Evolutionary conservation across 64 coral and sea anemone species (phyloP).

Genomic region (Stylophora pistillata): DNA sequence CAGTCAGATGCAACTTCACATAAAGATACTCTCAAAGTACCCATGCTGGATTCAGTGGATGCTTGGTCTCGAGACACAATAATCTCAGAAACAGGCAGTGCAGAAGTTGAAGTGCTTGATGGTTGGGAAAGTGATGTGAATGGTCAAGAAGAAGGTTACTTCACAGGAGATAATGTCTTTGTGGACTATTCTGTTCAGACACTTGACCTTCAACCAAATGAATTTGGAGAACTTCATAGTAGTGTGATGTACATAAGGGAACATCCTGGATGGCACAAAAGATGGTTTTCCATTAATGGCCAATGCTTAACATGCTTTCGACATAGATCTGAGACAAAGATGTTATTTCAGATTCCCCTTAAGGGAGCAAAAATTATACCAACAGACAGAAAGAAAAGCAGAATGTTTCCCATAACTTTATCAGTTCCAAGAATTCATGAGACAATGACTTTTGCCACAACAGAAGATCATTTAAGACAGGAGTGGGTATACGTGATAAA

Average conservation of each 20-base stretch:
- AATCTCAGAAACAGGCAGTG: slow-evolving; percentile 56
- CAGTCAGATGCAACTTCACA: slow-evolving; percentile 35
- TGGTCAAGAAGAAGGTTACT: slow-evolving; percentile 80
- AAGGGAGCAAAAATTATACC: slow-evolving; percentile 70
- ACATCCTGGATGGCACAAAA: slow-evolving; percentile 88
- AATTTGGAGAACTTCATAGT: slow-evolving; percentile 68
- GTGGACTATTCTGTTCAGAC: slow-evolving; percentile 58
- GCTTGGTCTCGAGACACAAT: slow-evolving; percentile 73
- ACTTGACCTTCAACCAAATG: slow-evolving; percentile 76
- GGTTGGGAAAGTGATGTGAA: slow-evolving; percentile 69
- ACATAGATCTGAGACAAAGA: slow-evolving; percentile 76
- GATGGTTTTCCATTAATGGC: slow-evolving; percentile 81
- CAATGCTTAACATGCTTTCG: slow-evolving; percentile 82
- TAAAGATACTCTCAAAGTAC: slow-evolving; percentile 43
- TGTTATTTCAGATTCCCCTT: slow-evolving; percentile 90
- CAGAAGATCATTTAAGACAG: slow-evolving; percentile 66
- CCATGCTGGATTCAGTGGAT: slow-evolving; percentile 59
- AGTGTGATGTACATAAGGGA: slow-evolving; percentile 81
- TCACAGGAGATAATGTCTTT: slow-evolving; percentile 80
- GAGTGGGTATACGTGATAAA: slow-evolving; percentile 80
- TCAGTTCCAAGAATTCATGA: slow-evolving; percentile 86
- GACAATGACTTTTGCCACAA: slow-evolving; percentile 78
- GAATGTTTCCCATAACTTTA: slow-evolving; percentile 82
- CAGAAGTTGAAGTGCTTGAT: slow-evolving; percentile 67
- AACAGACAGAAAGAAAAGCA: slow-evolving; percentile 71